Evolutionary conservation across 2,113 vertebrate genomes (phyloP).

Genomic region (Anolis carolinensis): DNA sequence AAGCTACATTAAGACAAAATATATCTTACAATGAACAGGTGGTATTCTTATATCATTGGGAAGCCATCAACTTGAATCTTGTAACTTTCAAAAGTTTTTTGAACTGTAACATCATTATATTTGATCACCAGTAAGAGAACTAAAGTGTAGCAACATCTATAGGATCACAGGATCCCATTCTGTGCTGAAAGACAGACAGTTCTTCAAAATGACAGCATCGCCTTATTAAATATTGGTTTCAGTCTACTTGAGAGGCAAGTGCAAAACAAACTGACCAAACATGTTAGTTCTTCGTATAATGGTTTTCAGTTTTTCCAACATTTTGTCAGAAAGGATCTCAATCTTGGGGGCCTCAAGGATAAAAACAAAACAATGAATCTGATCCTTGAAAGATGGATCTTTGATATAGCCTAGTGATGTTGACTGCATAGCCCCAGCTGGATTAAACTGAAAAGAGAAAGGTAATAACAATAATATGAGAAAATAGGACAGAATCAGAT

Average conservation of each 20-base stretch:
- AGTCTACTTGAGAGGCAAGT: neutral
- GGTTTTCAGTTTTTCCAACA: constrained; percentile 66
- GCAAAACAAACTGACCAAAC: constrained; percentile 48
- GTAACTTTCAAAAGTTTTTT: too few relatives aligned
- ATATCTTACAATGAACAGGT: too few relatives aligned
- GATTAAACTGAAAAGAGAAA: constrained; percentile 39
- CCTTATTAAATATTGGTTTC: neutral
- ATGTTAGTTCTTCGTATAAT: constrained; percentile 64
- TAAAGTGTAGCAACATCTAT: neutral
- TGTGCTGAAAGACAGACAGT: too few relatives aligned
- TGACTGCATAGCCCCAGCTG: neutral
- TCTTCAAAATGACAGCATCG: neutral
- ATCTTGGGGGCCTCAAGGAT: constrained; percentile 64
- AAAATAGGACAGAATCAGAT: neutral
- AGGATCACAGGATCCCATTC: neutral
- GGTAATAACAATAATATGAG: neutral
- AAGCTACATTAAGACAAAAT: too few relatives aligned
- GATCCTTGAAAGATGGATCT: constrained; percentile 44
- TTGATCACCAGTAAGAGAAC: too few relatives aligned
- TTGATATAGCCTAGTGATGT: neutral
- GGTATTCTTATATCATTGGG: neutral
- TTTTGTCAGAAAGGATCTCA: constrained; percentile 57
- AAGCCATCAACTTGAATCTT: neutral
- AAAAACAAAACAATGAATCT: constrained; percentile 64
- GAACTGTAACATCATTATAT: too few relatives aligned